Percentiles rank a stretch among this genome's conserved stretches.
Conservation (phyloP, 2,113 vertebrate species). For the Gopherus flavomarginatus region DNA sequence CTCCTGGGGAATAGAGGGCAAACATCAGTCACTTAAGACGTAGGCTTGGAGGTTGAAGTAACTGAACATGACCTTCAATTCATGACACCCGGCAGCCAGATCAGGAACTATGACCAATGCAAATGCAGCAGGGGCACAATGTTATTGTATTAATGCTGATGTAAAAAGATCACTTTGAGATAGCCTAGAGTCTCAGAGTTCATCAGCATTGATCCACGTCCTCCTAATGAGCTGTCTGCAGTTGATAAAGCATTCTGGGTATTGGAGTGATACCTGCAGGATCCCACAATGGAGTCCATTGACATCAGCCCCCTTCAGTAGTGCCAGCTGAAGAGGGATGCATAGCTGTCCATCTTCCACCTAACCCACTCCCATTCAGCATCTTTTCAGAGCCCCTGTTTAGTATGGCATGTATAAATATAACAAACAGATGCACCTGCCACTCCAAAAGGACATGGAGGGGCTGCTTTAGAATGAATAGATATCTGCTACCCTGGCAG, state of each 20-base stretch:
- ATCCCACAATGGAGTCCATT: too few species aligned
- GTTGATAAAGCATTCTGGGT: too few species aligned
- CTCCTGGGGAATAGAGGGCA: fast-evolving
- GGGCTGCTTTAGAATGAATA: too few species aligned
- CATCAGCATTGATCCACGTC: not conserved
- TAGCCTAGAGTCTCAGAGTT: not conserved
- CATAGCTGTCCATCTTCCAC: not conserved
- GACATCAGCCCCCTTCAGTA: not conserved
- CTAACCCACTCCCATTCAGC: fast-evolving
- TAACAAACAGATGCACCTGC: too few species aligned
- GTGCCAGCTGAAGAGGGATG: fast-evolving
- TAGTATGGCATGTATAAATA: too few species aligned
- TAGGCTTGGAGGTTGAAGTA: not conserved
- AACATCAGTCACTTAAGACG: not conserved
- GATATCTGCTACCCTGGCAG: too few species aligned
- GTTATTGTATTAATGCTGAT: not conserved
- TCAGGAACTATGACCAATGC: not conserved
- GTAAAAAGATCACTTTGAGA: not conserved
- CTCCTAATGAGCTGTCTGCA: not conserved
- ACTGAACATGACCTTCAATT: not conserved
- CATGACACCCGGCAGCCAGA: not conserved
- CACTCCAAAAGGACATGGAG: too few species aligned
- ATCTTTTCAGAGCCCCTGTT: not conserved
- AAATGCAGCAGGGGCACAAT: not conserved
- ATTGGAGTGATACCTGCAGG: too few species aligned